Base-by-base conservation (phyloP, 2,888 invertebrate genomes). In the Phengaris alcon region DNA sequence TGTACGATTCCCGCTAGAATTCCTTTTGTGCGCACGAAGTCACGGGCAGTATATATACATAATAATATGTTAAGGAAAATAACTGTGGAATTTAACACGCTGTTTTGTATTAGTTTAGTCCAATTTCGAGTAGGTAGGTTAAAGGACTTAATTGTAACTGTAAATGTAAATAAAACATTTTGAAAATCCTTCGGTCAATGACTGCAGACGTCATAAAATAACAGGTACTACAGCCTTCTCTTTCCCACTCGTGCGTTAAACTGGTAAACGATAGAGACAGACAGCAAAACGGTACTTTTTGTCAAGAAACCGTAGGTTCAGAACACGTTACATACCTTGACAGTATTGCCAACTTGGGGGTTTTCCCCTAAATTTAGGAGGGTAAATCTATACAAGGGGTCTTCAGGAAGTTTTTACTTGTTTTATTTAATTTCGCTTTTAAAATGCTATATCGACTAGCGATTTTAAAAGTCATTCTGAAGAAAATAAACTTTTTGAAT, bases 151-250 rank as follows among this genome's bases (percentile, higher is more conserved):
- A n/a, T n/a, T 79, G 52, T 87, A 88, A 89, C 87, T 81, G 87
- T 87, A 86, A 84, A 82, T 82, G 79, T 83, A 85, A 84, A 86
- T 85, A 86, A 87, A 85, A 86, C 88, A 88, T 88, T 90, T 90
- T 22, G 89, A 85, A 82, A 77, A 84, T 84, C 84, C 86, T 85
- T 84, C 88, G 93, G 92, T 93, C 92, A 90, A 87, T 92, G 91
- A 91, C 91, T 88, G 90, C 6, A 80, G 84, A 83, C 84, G 85
- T 85, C 87, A 86, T 86, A 82, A 81, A 85, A 81, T 84, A 83
- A 84, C 83, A 88, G 87, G 87, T 87, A 84, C 79, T 82, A 85
- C 77, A 77, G 22, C 80, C 76, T 59, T 86, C 88, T 84, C 87
- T 76, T 69, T 89, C 86, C 52, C 76, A 79, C 85, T 48, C 75